Conservation (phyloP, 2,797 vertebrate genomes). For the Pogoniulus pusillus region DNA sequence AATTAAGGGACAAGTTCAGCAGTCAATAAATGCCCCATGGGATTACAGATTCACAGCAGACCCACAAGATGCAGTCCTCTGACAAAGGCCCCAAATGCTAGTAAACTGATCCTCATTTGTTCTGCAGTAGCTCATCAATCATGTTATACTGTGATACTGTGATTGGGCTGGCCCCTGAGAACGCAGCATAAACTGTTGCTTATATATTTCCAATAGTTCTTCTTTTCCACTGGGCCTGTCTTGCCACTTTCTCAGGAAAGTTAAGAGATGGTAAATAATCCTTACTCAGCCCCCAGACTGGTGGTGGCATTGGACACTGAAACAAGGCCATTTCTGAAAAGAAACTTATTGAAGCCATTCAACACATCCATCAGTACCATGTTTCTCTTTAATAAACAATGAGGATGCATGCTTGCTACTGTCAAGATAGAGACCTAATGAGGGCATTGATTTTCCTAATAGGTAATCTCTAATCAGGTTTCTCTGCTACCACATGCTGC, state of each 20-base stretch:
- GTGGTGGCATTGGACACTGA: background rate
- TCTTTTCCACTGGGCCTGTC: background rate
- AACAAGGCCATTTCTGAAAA: background rate
- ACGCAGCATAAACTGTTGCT: background rate
- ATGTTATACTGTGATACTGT: too few species aligned
- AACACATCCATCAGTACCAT: background rate
- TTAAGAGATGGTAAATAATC: background rate
- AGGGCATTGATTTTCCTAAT: slow-evolving; percentile 1
- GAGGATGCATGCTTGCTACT: background rate
- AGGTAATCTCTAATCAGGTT: slow-evolving; percentile 41
- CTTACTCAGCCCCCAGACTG: background rate
- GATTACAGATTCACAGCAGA: background rate
- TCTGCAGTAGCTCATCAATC: background rate
- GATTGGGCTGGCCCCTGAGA: background rate
- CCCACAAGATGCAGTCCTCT: background rate
- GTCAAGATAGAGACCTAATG: background rate
- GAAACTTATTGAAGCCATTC: background rate
- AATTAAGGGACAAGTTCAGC: background rate
- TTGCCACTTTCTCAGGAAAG: background rate
- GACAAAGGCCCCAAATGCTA: background rate
- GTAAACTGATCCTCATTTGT: background rate
- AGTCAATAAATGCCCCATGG: background rate
- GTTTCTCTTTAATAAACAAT: background rate
- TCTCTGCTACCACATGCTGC: slow-evolving; percentile 18
- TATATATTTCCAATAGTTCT: background rate